phyloP scores from a whole-genome alignment of 2,113 vertebrate genomes.

The Beaufortia kweichowensis region DNA sequence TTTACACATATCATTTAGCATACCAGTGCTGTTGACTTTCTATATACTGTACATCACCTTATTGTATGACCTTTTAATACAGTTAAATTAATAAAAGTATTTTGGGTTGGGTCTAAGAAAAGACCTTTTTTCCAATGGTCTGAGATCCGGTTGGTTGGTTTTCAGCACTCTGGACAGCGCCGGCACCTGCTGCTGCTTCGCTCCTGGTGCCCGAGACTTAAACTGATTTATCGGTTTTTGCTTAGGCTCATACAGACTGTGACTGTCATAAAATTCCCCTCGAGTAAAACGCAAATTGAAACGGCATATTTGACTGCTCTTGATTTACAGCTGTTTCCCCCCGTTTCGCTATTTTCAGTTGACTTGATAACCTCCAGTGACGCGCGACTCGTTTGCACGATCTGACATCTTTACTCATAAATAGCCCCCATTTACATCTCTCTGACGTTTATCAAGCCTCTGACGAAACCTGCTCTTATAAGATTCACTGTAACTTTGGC shows the following conservation, averaged over 20 bases:
- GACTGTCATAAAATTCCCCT: conserved; percentile 4
- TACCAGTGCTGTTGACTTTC: not conserved
- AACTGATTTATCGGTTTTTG: not conserved
- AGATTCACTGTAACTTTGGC: conserved; percentile 61
- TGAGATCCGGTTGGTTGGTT: not conserved
- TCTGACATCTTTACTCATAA: conserved; percentile 65
- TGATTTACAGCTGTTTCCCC: conserved; percentile 29
- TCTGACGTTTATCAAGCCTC: conserved; percentile 76
- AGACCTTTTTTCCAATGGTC: not conserved
- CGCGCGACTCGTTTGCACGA: conserved; percentile 57
- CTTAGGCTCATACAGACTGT: not conserved
- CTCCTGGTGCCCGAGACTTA: not conserved
- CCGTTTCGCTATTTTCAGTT: conserved; percentile 53
- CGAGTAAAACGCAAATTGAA: conserved; percentile 9
- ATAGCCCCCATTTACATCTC: conserved; percentile 62
- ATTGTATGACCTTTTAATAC: too few relatives aligned
- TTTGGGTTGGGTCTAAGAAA: not conserved
- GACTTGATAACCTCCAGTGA: conserved; percentile 58
- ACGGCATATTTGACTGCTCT: not conserved
- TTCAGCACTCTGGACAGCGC: conserved; percentile 40
- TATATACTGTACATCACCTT: too few relatives aligned
- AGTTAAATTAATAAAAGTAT: not conserved
- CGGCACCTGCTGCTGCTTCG: not conserved
- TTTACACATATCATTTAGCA: not conserved
- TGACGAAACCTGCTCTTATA: conserved; percentile 83